These are phyloP conservation scores for Misgurnus anguillicaudatus DNA, from an alignment of 2,113 vertebrate genomes.

Conservation along the genomic window DNA sequence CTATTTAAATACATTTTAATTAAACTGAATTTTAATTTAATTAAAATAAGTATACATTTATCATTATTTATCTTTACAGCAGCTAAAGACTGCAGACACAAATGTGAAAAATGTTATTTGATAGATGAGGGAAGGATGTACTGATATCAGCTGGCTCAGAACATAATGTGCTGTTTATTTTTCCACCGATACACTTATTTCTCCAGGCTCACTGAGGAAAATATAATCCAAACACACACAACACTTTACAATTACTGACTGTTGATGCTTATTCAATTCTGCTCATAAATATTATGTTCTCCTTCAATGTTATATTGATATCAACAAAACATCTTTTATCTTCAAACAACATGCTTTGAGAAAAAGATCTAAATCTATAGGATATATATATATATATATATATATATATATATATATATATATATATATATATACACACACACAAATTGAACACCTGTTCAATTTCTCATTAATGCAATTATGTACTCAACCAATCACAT, in stretches of 20 bases:
- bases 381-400: no score
- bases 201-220: conserved; percentile 27
- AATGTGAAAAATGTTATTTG: background rate
- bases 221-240: conserved; percentile 7
- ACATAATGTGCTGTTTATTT: conserved; percentile 3
- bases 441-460: no score
- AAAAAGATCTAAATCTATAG: no score
- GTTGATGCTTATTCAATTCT: background rate
- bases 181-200: background rate
- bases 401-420: no score
- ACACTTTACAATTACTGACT: background rate
- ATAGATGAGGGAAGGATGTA: conserved; percentile 14
- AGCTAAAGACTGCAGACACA: background rate
- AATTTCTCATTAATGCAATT: no score
- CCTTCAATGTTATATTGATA: background rate
- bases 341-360: no score
- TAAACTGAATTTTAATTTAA: no score
- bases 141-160: background rate
- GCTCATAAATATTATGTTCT: background rate
- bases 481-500: no score
- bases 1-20: no score
- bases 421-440: no score
- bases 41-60: no score
- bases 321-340: background rate
- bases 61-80: background rate